These are phyloP conservation scores for Pegoplata infirma DNA, from an alignment of 2,888 invertebrate genomes.

Conservation along the genomic window DNA sequence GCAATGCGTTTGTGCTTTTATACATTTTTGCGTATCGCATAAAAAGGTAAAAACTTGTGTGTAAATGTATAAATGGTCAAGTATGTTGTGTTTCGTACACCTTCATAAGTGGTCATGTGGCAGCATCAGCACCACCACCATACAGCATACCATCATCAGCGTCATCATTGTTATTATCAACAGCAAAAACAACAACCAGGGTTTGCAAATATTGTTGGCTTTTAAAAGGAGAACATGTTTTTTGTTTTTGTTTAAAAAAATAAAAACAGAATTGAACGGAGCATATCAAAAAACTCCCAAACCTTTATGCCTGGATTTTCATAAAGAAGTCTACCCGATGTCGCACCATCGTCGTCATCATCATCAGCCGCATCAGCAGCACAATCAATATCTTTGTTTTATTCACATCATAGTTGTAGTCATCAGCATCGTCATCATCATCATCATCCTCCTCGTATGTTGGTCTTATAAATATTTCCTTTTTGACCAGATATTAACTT, in stretches of 20 bases:
- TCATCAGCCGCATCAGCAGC: conserved; percentile 39
- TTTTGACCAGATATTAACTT: conserved; percentile 58
- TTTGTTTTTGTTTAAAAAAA: conserved; percentile 1
- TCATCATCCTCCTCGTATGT: conserved; percentile 6
- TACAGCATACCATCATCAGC: conserved; percentile 52
- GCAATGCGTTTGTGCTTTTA: conserved; percentile 32
- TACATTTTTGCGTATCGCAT: conserved; percentile 49
- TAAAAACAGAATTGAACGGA: conserved; percentile 28
- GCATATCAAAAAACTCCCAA: conserved; percentile 52
- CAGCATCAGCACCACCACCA: conserved; percentile 32
- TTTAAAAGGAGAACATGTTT: conserved; percentile 54
- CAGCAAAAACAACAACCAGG: conserved; percentile 43
- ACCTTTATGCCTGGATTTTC: conserved; percentile 41
- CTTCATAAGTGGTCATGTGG: conserved; percentile 54
- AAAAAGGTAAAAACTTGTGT: conserved; percentile 47
- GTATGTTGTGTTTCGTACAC: conserved; percentile 57
- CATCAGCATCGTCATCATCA: conserved; percentile 15
- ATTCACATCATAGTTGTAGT: conserved; percentile 45
- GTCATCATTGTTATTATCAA: conserved; percentile 59
- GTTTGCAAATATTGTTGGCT: conserved; percentile 52
- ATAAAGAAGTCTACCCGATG: conserved; percentile 46
- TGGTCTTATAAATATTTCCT: conserved; percentile 44
- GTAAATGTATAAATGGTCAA: conserved; percentile 50
- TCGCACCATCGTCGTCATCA: conserved; percentile 44
- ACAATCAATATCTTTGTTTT: conserved; percentile 57